Base-by-base conservation (phyloP, 2,888 invertebrate species). In the Craniophora ligustri region DNA sequence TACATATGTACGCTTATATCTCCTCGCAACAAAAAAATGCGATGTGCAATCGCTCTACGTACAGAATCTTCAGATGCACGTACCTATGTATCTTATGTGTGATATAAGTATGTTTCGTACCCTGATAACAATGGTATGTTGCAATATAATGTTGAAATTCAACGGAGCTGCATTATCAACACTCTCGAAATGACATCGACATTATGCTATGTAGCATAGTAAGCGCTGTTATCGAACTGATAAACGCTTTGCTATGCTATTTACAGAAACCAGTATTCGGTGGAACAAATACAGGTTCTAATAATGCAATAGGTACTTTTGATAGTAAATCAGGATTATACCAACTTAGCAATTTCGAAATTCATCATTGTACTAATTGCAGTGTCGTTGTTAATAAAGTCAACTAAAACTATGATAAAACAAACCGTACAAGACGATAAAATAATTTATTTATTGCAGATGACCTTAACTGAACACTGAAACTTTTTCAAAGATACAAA, bases 121-220 rank as follows among this genome's bases (percentile, higher is more conserved):
- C 14, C 32, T 15, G 63, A 60, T 64, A 64, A 54, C 66, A 54
- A 45, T 54, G 44, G 50, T 40, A 51, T 66, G 38, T 65, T 14
- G 44, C 34, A 64, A 62, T 31, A 44, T 41, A n/a, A 38, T 48
- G 50, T 60, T 60, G 46, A 62, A 75, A 74, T 62, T 62, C 19
- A 41, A 66, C 49, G 39, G 40, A 44, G 44, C 42, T 39, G 40
- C 32, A 50, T 44, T 84, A 84, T 84, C 85, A 78, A 69, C 75
- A 76, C 78, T 79, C 72, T 60, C 60, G 46, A 67, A 64, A 67
- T 67, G 70, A 75, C 83, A 79, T 69, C 61, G 68, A 75, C 68
- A 75, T 76, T 69, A 62, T 66, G 53, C 57, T 51, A 60, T 61
- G 41, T 35, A 50, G 31, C 35, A 34, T 51, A n/a, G n/a, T n/a